Evolutionary conservation across 2,888 invertebrate species (phyloP).

Genomic region (Harpagoxenus sublaevis): DNA sequence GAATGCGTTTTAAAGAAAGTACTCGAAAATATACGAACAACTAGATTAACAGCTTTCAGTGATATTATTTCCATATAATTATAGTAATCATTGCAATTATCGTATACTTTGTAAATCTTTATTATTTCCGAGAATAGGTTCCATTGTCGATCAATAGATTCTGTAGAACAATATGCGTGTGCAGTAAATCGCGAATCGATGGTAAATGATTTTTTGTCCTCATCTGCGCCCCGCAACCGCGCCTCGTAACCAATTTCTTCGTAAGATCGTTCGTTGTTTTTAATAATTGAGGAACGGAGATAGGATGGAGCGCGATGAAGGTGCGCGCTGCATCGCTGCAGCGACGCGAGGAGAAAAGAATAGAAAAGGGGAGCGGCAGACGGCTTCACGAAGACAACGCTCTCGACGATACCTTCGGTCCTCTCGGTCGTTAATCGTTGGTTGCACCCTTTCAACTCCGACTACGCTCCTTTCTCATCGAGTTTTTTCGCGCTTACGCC

Average conservation of each 20-base stretch:
- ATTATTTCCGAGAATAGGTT: background rate
- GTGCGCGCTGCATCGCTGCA: background rate
- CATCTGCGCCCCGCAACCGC: background rate
- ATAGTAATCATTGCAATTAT: background rate
- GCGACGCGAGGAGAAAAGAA: slow-evolving; percentile 27
- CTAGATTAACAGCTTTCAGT: background rate
- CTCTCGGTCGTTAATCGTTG: slow-evolving; percentile 82
- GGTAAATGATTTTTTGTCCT: background rate
- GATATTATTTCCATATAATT: background rate
- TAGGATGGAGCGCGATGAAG: slow-evolving; percentile 6
- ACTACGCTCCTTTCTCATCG: slow-evolving; percentile 65
- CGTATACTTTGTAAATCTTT: background rate
- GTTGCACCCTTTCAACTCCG: slow-evolving; percentile 81
- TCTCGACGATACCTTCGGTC: slow-evolving; percentile 79
- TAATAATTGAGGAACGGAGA: slow-evolving; percentile 36
- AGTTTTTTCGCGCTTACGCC: slow-evolving; percentile 79
- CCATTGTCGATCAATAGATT: background rate
- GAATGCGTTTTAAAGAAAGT: slow-evolving; percentile 21
- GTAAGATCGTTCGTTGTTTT: background rate
- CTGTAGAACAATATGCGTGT: background rate
- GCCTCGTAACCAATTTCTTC: background rate
- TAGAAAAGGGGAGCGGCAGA: slow-evolving; percentile 57
- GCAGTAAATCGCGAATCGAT: background rate
- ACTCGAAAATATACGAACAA: background rate
- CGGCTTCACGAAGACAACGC: slow-evolving; percentile 77